Evolutionary conservation across 2,113 vertebrate species (phyloP).

Genomic region (Noctilio leporinus): DNA sequence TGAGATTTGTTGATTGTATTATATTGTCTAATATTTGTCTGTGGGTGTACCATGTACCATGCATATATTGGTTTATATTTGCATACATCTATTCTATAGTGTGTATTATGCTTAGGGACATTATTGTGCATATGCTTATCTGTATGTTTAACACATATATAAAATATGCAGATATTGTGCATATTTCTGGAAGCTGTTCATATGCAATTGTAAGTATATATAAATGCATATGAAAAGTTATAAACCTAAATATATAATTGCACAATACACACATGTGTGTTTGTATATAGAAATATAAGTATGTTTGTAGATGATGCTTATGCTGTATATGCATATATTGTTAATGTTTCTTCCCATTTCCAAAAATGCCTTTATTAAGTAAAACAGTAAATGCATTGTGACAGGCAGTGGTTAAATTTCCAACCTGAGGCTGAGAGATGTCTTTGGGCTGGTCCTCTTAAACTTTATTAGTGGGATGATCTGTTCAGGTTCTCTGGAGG

Average conservation of each 20-base stretch:
- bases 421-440: background rate
- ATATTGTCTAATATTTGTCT: background rate
- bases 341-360: background rate
- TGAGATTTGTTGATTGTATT: background rate
- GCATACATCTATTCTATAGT: background rate
- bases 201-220: background rate
- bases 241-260: background rate
- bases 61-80: background rate
- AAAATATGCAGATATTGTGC: background rate
- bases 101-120: background rate
- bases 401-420: background rate
- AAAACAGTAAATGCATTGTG: background rate
- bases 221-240: background rate
- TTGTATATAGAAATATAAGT: background rate
- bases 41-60: background rate
- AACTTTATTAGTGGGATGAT: background rate
- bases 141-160: background rate
- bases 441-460: background rate
- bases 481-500: background rate
- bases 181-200: background rate
- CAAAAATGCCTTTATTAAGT: background rate
- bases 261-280: background rate
- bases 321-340: background rate
- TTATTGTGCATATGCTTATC: background rate
- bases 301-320: background rate